Evolutionary conservation across 2,888 invertebrate genomes (phyloP), one percentile per base, ranked within the genome.

Genomic region (Erebia aethiops): DNA sequence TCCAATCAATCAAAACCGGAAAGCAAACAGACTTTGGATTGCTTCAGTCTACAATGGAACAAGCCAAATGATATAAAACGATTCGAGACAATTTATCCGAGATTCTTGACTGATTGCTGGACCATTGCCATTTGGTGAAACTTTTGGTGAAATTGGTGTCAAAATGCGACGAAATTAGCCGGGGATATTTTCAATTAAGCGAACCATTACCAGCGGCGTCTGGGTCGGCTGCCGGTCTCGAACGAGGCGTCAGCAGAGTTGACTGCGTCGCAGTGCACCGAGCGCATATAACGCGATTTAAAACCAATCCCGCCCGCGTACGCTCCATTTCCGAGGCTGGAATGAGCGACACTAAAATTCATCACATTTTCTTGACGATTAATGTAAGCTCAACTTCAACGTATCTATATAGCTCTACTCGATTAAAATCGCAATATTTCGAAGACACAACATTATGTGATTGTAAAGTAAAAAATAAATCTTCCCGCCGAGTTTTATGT

Each of bases 241-340:
- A 61, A 18, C 66, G 41, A 60, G 61, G 56, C 54, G 68, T 65
- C 52, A 46, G n/a, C 41, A 9, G 16, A 14, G 60, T 41, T 16
- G 68, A 62, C 71, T 71, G 75, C 73, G 76, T 18, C 46, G 58
- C 49, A 72, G 75, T 79, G 80, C 80, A 80, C 75, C 77, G 73
- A 77, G 84, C 86, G 84, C 81, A 78, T 89, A 90, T 89, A 91
- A 91, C 83, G 81, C 81, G 86, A 91, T 92, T 91, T 90, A 90
- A 90, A 90, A 89, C 87, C 91, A 90, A 92, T 92, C 89, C 89
- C 87, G 81, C 68, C 80, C 80, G 77, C 80, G 78, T 80, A 83
- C 86, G 88, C 86, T 86, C 87, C 89, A 91, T 91, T 91, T 91
- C 90, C 90, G 74, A 77, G 77, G 2, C 41, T 77, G 80, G 79